Base-by-base conservation (phyloP, 1,140 invertebrate species). In the Achroia grisella region DNA sequence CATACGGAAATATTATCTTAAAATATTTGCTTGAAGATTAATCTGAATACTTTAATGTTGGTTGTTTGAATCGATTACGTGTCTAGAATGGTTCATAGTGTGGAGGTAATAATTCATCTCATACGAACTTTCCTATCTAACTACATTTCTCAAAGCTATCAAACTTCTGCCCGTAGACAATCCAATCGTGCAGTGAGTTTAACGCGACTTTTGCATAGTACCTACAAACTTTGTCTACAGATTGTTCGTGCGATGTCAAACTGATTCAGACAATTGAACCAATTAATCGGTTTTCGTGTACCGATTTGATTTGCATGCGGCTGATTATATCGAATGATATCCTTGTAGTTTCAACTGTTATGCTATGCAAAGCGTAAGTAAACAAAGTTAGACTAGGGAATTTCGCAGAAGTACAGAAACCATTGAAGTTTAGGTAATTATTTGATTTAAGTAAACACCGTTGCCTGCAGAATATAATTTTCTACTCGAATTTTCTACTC, bases 141-240 rank as follows among this genome's bases (percentile, higher is more conserved):
- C 55, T 66, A 74, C 62, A 70, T 67, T 77, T 69, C 60, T 66
- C 62, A 56, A 67, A 70, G 67, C 76, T 72, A 80, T 82, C 74
- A 75, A 80, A 82, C 62, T 80, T 78, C 35, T 48, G 56, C 56
- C 45, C 52, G 52, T 61, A 82, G 71, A 80, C 74, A 82, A 80
- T 76, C 72, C 66, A 76, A 71, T 72, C 66, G 65, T 40, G 49
- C 52, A 60, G 61, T 52, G 59, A 64, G 67, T 71, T 67, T 62
- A 67, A 68, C 56, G 63, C 61, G 62, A 78, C 64, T 78, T 77
- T 77, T 79, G 73, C 72, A 77, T 79, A 23, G 17, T 23, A 6
- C 17, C 17, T 23, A 66, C 61, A 72, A 81, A 82, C 71, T 77
- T 82, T 68, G 62, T 39, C 71, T 56, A 49, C 55, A 61, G 60